Conservation (phyloP, 2,797 vertebrate genomes). For the Silurus aristotelis region DNA sequence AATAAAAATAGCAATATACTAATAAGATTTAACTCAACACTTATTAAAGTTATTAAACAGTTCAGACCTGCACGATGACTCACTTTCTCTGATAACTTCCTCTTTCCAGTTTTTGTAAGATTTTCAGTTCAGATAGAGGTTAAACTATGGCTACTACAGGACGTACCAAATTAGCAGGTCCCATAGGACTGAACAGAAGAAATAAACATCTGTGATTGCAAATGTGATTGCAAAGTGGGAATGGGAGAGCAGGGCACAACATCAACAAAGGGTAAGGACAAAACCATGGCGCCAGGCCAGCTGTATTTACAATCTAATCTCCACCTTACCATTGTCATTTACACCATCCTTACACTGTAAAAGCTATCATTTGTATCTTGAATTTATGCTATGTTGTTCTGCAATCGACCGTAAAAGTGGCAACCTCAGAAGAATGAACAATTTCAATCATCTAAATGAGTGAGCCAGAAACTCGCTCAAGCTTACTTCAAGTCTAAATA, state of each 20-base stretch:
- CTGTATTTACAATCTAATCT: neutral
- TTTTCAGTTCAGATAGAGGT: conserved; percentile 37
- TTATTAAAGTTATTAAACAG: conserved; percentile 22
- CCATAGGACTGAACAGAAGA: conserved; percentile 63
- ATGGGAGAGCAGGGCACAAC: conserved; percentile 6
- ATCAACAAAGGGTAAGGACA: neutral
- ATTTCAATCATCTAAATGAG: neutral
- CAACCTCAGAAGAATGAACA: neutral
- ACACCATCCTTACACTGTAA: neutral
- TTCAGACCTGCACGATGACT: conserved; percentile 22
- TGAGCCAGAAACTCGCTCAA: neutral
- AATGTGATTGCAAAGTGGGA: conserved; percentile 51
- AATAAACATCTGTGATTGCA: conserved; percentile 64
- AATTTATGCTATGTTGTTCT: neutral
- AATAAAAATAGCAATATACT: conserved; percentile 32
- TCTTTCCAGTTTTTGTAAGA: conserved; percentile 33
- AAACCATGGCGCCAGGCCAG: neutral
- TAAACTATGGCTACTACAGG: conserved; percentile 60
- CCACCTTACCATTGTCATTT: neutral
- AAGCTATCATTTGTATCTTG: too few species aligned
- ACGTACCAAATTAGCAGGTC: conserved; percentile 64
- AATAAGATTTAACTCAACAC: neutral
- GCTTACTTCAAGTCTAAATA: neutral
- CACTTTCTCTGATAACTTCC: conserved; percentile 34
- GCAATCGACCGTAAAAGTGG: neutral